Evolutionary conservation across 2,888 invertebrate species (phyloP), one percentile per base, ranked within the genome.

Genomic region (Plagodis pulveraria): DNA sequence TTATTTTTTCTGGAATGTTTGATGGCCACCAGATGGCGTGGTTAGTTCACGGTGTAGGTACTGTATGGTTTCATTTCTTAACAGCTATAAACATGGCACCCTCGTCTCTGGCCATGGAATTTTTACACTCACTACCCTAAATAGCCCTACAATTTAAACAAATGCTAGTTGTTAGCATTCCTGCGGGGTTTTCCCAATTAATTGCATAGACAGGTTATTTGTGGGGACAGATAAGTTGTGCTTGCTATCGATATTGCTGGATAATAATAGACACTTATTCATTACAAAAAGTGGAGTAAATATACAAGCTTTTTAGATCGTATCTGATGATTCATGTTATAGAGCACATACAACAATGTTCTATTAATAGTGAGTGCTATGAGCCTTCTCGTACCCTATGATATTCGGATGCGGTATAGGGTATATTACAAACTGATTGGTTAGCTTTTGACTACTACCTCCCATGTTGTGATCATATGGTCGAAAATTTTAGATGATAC

Each of bases 21-120:
- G 90, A 91, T 89, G 81, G 84, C 79, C 84, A 76, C 85, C 91
- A 91, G 91, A 91, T 91, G 91, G 90, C 85, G 84, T 69, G 70
- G 78, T 81, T 79, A 79, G 79, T 83, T 83, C 77, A 76, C 77
- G 74, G 77, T 78, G 76, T 74, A 75, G 74, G 73, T 71, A 69
- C 76, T 81, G 86, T 82, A 86, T 83, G 85, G 85, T 84, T 86
- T 86, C 83, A 84, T 86, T 84, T 80, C 80, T 80, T 78, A 81
- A 82, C 83, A 80, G 75, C 80, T 78, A 82, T 87, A 89, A 89
- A 90, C 89, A 87, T 78, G 79, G 80, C 81, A 82, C 85, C 84
- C 86, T 83, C 81, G 73, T 76, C 76, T 74, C 78, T 78, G 70
- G 76, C 78, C 74, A 81, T 76, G 83, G 84, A 88, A 86, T 86